Conservation (phyloP, 2,113 vertebrate genomes). For the Silurus meridionalis region DNA sequence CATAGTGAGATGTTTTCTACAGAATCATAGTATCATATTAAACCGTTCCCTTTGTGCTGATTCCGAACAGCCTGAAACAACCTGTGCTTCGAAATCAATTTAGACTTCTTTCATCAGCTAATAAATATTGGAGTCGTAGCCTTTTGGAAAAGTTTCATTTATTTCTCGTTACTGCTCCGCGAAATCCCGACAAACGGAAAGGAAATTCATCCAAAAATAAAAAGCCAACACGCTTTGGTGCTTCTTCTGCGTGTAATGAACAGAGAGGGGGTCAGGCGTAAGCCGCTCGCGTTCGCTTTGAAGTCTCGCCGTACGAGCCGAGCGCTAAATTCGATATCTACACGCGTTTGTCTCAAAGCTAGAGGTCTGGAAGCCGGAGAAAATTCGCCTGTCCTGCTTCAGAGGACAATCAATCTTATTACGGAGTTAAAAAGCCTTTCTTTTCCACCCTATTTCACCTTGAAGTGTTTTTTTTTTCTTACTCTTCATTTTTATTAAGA, state of each 20-base stretch:
- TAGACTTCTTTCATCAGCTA: constrained; percentile 1
- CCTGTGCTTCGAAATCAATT: neutral
- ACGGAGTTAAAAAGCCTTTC: neutral
- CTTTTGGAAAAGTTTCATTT: neutral
- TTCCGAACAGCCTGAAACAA: neutral
- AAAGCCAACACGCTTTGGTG: constrained; percentile 10
- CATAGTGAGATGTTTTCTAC: neutral
- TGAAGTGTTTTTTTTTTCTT: constrained; percentile 1
- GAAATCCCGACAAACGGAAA: neutral
- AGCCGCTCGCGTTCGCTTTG: neutral
- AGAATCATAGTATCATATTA: neutral
- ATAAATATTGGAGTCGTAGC: neutral
- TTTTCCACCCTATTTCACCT: neutral
- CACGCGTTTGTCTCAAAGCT: constrained; percentile 1
- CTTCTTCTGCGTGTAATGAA: constrained; percentile 20
- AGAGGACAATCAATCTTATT: neutral
- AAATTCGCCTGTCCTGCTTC: neutral
- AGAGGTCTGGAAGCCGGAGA: constrained; percentile 4
- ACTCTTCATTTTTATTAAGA: neutral
- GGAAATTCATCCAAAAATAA: constrained; percentile 15
- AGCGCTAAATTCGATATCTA: constrained; percentile 28
- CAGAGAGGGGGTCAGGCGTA: neutral
- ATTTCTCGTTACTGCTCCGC: neutral
- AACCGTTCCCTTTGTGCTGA: neutral
- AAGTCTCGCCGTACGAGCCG: constrained; percentile 3